Base-by-base conservation (phyloP, 2,797 vertebrate species). In the Phataginus tricuspis region DNA sequence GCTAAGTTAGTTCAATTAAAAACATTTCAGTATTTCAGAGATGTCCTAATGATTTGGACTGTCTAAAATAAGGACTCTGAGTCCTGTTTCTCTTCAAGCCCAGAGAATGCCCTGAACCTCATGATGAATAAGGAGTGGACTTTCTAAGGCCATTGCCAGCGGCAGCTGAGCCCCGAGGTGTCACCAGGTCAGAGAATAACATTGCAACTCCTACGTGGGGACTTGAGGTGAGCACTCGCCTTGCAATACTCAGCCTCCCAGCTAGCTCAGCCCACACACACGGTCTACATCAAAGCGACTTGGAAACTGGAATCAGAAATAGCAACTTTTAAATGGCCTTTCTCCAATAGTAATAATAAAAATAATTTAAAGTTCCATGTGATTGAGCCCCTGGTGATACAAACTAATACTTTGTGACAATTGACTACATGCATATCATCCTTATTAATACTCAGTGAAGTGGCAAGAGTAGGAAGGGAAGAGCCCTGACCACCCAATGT, bases 11-110 rank as follows among this genome's bases (percentile, higher is more conserved):
- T 49, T 82, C 42, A 87, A 0, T 80, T 71, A 16, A 77, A 78
- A 92, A 68, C 14, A 68, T 82, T 91, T 77, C 11, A 64, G 9
- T 95, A 57, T 91, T 92, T 83, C 13, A 87, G 77, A 94, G 18
- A 66, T 85, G 45, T 34, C 45, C 23, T 68, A 59, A 53, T 49
- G 94, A 63, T 11, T 57, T 92, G 29, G 27, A 72, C 5, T 51
- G 27, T 77, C 45, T 88, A 82, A 71, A 82, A 16, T 72, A 80
- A 78, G 23, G 8, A 68, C 18, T 68, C 25, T 31, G 61, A 57
- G 18, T 78, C 37, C 69, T 66, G 7, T 90, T 74, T 80, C n/a
- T 92, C n/a, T 89, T 86, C 15, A 57, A 57, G 21, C 23, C 53
- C 7, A 23, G 49, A 90, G 53, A 88, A 51, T 61, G 7, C 7